Conservation (phyloP, 2,797 vertebrate species). For the Margarornis squamiger region DNA sequence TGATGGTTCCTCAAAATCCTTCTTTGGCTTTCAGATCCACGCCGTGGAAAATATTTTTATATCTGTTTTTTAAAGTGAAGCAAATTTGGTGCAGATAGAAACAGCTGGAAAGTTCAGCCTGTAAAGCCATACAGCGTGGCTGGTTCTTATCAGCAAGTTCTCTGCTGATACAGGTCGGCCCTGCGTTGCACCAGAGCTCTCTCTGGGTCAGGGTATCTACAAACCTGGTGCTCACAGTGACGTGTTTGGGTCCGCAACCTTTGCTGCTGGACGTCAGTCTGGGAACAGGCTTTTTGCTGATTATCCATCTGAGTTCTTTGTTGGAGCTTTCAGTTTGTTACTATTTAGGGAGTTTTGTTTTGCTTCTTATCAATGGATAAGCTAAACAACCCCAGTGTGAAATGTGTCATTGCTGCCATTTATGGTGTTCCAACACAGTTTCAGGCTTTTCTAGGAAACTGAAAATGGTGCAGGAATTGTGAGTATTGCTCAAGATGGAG, state of each 20-base stretch:
- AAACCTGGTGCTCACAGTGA: neutral
- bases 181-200: neutral
- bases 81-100: neutral
- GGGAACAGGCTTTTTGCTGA: neutral
- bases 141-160: neutral
- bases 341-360: neutral
- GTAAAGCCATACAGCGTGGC: neutral
- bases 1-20: neutral
- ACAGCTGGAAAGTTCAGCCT: neutral
- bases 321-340: neutral
- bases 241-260: fast-evolving
- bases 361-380: neutral
- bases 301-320: neutral
- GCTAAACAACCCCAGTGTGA: neutral
- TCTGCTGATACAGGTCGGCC: neutral
- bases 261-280: neutral
- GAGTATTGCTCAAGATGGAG: neutral
- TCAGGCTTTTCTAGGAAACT: neutral
- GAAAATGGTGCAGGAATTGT: neutral
- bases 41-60: neutral
- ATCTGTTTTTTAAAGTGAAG: neutral
- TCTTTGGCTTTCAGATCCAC: neutral
- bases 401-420: neutral
- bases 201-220: neutral
- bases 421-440: neutral